Percentiles rank a stretch among this genome's conserved stretches.
phyloP scores from a whole-genome alignment of 1,140 invertebrate genomes.

The Drosophila funebris region DNA sequence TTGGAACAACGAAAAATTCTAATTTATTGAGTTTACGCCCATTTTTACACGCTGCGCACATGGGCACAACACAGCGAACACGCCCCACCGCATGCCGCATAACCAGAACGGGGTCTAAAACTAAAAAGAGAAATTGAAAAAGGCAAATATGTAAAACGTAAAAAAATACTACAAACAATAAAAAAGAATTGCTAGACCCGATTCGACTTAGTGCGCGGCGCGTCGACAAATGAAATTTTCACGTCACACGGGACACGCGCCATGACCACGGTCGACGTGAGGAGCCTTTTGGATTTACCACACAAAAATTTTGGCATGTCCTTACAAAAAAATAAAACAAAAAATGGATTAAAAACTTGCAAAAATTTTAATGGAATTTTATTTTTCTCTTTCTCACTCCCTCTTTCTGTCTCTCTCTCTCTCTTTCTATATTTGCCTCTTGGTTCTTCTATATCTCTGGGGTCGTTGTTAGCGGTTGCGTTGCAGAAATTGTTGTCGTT shows the following conservation, averaged over 20 bases:
- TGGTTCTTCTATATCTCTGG: constrained; percentile 13
- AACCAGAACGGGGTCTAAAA: constrained; percentile 51
- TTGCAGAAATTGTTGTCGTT: constrained; percentile 69
- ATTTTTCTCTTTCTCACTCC: constrained; percentile 34
- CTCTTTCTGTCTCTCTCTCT: neutral
- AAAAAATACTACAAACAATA: constrained; percentile 20
- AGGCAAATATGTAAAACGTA: constrained; percentile 47
- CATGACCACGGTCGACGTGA: constrained; percentile 39
- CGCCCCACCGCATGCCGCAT: constrained; percentile 23
- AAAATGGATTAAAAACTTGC: constrained; percentile 75
- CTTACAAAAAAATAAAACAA: constrained; percentile 23
- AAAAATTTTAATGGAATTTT: constrained; percentile 80
- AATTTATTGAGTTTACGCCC: constrained; percentile 76
- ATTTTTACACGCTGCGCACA: constrained; percentile 68
- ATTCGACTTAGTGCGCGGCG: constrained; percentile 18
- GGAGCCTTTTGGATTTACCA: constrained; percentile 60
- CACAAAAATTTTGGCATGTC: constrained; percentile 68
- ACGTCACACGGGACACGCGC: constrained; percentile 60
- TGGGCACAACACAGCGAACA: constrained; percentile 31
- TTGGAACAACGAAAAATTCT: constrained; percentile 51
- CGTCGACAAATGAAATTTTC: constrained; percentile 75
- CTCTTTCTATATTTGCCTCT: neutral
- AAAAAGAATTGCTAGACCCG: constrained; percentile 51
- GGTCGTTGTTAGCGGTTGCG: constrained; percentile 52
- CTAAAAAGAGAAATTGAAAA: constrained; percentile 29